These are phyloP conservation scores for Ephestia elutella DNA, from an alignment of 1,140 invertebrate species.

Conservation along the genomic window DNA sequence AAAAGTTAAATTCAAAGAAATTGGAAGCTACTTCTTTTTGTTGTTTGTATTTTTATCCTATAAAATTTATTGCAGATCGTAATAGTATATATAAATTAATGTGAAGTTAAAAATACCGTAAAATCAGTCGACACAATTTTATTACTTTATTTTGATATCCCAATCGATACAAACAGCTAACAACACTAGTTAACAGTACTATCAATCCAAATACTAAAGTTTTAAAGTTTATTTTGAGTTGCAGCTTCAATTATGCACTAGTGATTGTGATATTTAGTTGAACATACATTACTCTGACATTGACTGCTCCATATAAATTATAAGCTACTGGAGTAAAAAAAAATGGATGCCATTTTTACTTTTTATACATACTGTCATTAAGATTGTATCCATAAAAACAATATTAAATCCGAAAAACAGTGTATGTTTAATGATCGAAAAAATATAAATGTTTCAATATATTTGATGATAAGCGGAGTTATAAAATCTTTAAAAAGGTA, in stretches of 20 bases:
- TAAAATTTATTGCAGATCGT: not conserved
- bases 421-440: not conserved
- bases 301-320: not conserved
- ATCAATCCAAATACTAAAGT: too few relatives aligned
- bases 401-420: not conserved
- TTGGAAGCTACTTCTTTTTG: not conserved
- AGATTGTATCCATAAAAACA: not conserved
- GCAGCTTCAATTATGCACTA: not conserved
- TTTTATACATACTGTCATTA: not conserved
- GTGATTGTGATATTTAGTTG: not conserved
- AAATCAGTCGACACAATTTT: slow-evolving; percentile 1
- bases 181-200: not conserved
- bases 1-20: too few relatives aligned
- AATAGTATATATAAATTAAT: not conserved
- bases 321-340: not conserved
- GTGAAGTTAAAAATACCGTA: not conserved
- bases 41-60: not conserved
- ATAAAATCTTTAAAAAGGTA: not conserved
- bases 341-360: not conserved
- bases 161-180: not conserved
- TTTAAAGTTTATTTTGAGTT: not conserved
- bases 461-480: not conserved
- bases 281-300: not conserved
- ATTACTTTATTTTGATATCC: not conserved
- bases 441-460: not conserved